Percentiles rank a stretch among this genome's conserved stretches.
These are phyloP conservation scores for Andrena praecox DNA, from an alignment of 2,888 invertebrate genomes.

Conservation along the genomic window DNA sequence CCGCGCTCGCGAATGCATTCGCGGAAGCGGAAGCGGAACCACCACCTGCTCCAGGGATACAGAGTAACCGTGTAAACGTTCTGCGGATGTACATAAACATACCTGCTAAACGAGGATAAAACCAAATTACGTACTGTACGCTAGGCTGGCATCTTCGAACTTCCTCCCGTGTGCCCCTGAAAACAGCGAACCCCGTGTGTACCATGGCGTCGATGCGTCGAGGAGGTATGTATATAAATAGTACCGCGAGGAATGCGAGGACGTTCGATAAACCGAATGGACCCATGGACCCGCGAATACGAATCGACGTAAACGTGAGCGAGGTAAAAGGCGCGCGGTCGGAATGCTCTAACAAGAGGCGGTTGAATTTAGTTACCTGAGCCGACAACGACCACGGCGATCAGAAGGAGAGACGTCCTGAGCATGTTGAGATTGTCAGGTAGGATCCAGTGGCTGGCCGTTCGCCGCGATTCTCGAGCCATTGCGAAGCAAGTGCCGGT, in stretches of 20 bases:
- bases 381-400: slow-evolving; percentile 1
- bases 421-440: background rate
- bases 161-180: slow-evolving; percentile 17
- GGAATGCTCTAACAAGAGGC: background rate
- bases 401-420: slow-evolving; percentile 13
- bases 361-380: slow-evolving; percentile 47
- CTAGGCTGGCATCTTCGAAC: background rate
- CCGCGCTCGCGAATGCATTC: background rate
- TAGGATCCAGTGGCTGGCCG: slow-evolving; percentile 7
- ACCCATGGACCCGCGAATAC: background rate
- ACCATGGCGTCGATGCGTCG: slow-evolving; percentile 2
- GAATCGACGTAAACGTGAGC: background rate
- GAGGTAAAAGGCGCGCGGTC: background rate
- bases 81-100: background rate
- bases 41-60: slow-evolving; percentile 29
- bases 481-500: slow-evolving; percentile 40
- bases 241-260: slow-evolving; percentile 13
- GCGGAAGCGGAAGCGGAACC: slow-evolving; percentile 37
- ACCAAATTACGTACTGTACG: slow-evolving; percentile 42
- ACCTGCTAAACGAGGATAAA: background rate
- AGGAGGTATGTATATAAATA: slow-evolving; percentile 6
- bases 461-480: slow-evolving; percentile 20
- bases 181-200: background rate
- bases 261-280: background rate
- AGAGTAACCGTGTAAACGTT: background rate